A percentile compares a stretch with the other conserved stretches of the same genome.
These are phyloP conservation scores for Aphaenogaster rudis DNA, from an alignment of 1,140 invertebrate species.

Conservation along the genomic window DNA sequence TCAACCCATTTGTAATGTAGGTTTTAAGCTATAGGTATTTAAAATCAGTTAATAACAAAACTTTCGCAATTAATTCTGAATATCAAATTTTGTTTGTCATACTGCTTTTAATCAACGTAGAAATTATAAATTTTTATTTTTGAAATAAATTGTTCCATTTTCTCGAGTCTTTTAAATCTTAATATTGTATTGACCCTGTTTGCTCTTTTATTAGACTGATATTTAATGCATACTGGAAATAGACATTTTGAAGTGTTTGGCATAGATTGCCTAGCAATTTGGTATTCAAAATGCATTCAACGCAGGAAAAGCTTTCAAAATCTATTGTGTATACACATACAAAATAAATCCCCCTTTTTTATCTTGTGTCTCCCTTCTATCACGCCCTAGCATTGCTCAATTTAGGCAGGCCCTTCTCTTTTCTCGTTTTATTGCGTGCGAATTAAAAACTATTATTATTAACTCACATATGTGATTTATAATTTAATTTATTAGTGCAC, in stretches of 20 bases:
- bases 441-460: slow-evolving; percentile 15
- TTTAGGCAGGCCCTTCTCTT: not conserved
- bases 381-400: not conserved
- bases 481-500: not conserved
- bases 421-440: not conserved
- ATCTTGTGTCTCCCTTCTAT: not conserved
- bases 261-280: not conserved
- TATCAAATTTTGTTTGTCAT: not conserved
- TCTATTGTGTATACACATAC: not conserved
- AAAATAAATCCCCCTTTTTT: slow-evolving; percentile 10
- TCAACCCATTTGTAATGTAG: not conserved
- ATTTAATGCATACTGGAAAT: not conserved
- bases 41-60: not conserved
- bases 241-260: not conserved
- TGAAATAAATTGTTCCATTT: not conserved
- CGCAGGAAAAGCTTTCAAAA: not conserved
- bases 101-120: not conserved
- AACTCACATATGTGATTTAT: not conserved
- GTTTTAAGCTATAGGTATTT: not conserved
- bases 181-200: not conserved
- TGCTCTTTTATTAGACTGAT: not conserved
- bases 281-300: not conserved
- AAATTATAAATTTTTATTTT: not conserved
- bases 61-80: not conserved
- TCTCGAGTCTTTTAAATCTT: not conserved